Conservation (phyloP, 2,888 invertebrate genomes). For the Norana najaformis region DNA sequence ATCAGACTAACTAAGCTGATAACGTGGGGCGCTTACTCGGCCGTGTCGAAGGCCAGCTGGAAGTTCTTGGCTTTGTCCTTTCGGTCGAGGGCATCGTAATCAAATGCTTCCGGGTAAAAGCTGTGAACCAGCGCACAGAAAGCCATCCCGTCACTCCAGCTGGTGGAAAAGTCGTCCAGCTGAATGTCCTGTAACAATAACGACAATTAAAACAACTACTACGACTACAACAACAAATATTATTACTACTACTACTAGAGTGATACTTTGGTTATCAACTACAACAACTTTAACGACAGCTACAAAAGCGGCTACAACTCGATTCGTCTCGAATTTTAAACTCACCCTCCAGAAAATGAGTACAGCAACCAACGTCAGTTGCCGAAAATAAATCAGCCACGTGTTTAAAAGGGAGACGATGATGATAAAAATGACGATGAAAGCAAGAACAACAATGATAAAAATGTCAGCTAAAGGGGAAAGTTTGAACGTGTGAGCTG, state of each 20-base stretch:
- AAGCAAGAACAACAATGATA: neutral
- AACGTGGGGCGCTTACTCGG: conserved; percentile 26
- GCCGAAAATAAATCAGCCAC: too few relatives aligned
- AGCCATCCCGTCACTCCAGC: conserved; percentile 36
- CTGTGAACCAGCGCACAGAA: conserved; percentile 34
- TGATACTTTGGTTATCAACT: too few relatives aligned
- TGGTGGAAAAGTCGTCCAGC: conserved; percentile 32
- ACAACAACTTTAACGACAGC: too few relatives aligned
- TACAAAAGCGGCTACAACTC: too few relatives aligned
- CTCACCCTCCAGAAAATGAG: too few relatives aligned
- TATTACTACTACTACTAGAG: too few relatives aligned
- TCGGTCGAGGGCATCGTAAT: conserved; percentile 28
- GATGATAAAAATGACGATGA: neutral
- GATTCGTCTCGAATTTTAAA: too few relatives aligned
- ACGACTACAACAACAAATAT: neutral
- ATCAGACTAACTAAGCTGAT: too few relatives aligned
- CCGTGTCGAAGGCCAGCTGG: conserved; percentile 31
- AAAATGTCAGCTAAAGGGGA: neutral
- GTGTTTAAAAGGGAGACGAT: too few relatives aligned
- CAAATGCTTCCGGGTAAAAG: conserved; percentile 31
- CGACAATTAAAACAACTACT: neutral
- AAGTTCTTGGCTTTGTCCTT: conserved; percentile 26
- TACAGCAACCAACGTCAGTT: too few relatives aligned
- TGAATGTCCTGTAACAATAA: conserved; percentile 25
- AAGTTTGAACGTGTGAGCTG: too few relatives aligned